These are phyloP conservation scores for Pristionchus entomophagus DNA, from an alignment of 2,888 invertebrate species.

Conservation along the genomic window DNA sequence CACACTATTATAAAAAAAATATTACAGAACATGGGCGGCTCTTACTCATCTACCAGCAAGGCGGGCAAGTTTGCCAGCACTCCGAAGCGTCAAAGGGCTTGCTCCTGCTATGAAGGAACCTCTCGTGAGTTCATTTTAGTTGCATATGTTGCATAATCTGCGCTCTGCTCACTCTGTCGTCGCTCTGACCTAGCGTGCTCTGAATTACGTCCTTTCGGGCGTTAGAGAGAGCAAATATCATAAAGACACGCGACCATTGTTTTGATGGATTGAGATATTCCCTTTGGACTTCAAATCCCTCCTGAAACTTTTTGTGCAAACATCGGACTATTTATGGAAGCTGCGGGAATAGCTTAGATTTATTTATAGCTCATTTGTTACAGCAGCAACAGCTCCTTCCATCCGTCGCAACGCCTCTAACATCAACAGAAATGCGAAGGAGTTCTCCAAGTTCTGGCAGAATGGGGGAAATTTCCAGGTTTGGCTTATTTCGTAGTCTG, in stretches of 20 bases:
- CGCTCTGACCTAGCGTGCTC: too few species aligned
- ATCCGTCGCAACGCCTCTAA: conserved; percentile 43
- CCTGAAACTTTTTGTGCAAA: background rate
- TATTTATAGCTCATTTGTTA: background rate
- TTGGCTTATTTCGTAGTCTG: too few species aligned
- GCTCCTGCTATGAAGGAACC: conserved; percentile 33
- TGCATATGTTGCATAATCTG: too few species aligned
- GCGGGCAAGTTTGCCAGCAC: conserved; percentile 41
- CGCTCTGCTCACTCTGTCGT: too few species aligned
- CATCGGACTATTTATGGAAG: background rate
- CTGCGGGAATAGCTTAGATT: background rate
- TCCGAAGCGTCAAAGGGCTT: conserved; percentile 35
- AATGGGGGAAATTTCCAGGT: conserved; percentile 40
- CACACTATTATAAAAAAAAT: background rate
- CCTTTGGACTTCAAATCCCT: too few species aligned
- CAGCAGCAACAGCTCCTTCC: conserved; percentile 17
- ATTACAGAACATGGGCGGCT: conserved; percentile 14
- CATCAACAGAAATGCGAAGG: conserved; percentile 43
- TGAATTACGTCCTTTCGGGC: too few species aligned
- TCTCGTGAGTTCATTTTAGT: too few species aligned
- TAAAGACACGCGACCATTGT: too few species aligned
- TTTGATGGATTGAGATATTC: too few species aligned
- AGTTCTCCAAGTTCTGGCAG: conserved; percentile 47
- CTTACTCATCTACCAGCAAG: conserved; percentile 38
- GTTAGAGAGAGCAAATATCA: too few species aligned